A percentile compares a stretch with the other conserved stretches of the same genome.
phyloP scores from a whole-genome alignment of 2,888 invertebrate genomes.

The Scotopteryx bipunctaria region DNA sequence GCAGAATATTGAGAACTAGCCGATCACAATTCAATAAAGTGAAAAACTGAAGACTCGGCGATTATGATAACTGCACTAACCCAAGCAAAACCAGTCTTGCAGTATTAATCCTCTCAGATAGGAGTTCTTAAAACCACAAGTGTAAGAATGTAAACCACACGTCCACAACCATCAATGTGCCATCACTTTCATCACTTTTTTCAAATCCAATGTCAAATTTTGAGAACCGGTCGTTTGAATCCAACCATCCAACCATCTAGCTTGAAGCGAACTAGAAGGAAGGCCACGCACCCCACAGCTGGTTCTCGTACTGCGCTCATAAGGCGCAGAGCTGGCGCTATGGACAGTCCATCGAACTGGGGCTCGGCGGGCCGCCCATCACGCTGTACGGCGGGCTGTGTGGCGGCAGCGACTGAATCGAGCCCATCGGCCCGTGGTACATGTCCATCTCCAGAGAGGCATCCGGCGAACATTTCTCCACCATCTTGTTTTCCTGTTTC shows the following conservation, averaged over 20 bases:
- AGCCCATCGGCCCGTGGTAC: conserved; percentile 86
- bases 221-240: conserved; percentile 16
- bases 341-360: conserved; percentile 89
- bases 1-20: neutral
- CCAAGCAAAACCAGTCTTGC: neutral
- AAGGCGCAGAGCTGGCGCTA: conserved; percentile 81
- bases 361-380: conserved; percentile 86
- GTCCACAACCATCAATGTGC: conserved; percentile 28
- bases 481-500: conserved; percentile 89
- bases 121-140: conserved; percentile 13
- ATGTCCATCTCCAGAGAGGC: conserved; percentile 86
- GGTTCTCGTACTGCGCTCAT: conserved; percentile 54
- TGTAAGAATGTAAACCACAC: conserved; percentile 24
- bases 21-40: neutral
- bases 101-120: conserved; percentile 3
- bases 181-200: conserved; percentile 28
- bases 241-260: neutral
- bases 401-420: conserved; percentile 85
- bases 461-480: conserved; percentile 88
- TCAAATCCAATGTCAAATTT: conserved; percentile 13
- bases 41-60: conserved; percentile 1
- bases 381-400: conserved; percentile 89
- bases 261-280: conserved; percentile 17
- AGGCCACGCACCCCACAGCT: conserved; percentile 23
- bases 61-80: too few relatives aligned